Conservation (phyloP, 2,888 invertebrate species). For the Diplolepis rosae region DNA sequence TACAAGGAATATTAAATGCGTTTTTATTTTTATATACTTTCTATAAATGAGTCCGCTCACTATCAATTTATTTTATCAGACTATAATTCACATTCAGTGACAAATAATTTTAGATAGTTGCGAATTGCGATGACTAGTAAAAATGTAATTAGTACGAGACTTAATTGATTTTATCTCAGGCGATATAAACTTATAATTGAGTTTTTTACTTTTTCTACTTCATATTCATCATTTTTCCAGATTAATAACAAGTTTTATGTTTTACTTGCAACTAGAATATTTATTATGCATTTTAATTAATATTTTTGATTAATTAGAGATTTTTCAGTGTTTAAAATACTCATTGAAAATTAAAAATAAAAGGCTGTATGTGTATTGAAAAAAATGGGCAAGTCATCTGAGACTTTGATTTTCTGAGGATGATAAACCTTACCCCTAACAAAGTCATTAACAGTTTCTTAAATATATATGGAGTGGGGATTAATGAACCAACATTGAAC, state of each 20-base stretch:
- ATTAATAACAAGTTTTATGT: too few relatives aligned
- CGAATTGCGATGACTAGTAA: not conserved
- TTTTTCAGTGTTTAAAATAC: too few relatives aligned
- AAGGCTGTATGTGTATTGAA: too few relatives aligned
- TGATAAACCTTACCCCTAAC: not conserved
- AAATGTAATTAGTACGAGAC: not conserved
- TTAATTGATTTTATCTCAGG: not conserved
- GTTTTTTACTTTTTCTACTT: too few relatives aligned
- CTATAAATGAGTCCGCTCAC: not conserved
- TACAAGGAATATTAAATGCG: too few relatives aligned
- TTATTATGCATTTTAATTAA: too few relatives aligned
- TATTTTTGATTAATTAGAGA: too few relatives aligned
- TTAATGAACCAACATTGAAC: not conserved
- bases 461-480: conserved; percentile 5
- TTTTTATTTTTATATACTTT: too few relatives aligned
- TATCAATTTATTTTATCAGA: not conserved
- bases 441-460: not conserved
- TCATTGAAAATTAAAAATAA: too few relatives aligned
- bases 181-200: not conserved
- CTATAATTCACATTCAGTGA: not conserved
- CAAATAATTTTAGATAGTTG: not conserved
- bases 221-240: too few relatives aligned
- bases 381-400: not conserved
- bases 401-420: not conserved
- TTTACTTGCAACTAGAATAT: not conserved